Base-by-base conservation (phyloP, 1,140 invertebrate species). In the Bombus picipes region DNA sequence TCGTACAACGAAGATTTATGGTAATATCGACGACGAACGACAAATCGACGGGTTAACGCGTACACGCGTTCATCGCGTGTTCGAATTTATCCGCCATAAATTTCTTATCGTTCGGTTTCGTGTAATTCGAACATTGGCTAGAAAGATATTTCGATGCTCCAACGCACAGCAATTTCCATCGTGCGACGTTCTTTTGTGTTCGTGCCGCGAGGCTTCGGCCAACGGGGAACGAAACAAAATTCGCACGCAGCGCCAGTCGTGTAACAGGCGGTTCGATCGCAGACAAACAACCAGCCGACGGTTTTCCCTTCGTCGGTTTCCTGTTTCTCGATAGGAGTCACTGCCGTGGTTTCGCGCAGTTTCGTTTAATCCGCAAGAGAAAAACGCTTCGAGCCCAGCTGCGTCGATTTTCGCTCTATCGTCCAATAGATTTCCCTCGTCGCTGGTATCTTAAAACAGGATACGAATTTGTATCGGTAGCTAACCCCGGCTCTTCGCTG, bases 1-100 rank as follows among this genome's bases (percentile, higher is more conserved):
- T 83, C 43, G 77, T 77, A 41, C 37, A 68, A 70, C 72, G 81
- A 66, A 68, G 81, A 82, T 39, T 82, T 76, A 76, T 76, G 47
- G 47, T 22, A 22, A 53, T 41, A 32, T 8, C 13, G 22, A n/a
- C 25, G 62, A 4, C 41, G 72, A 39, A 34, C 28, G 57, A 53
- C 47, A 68, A 83, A 77, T 77, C 74, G 62, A 18, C 70, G 15
- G 12, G 15, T 68, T 53, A 72, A 72, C 28, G 32, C 53, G 28
- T 22, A 34, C 59, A 41, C 65, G 59, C 22, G 25, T 79, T 47
- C 18, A 68, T 66, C 68, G 22, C 65, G 32, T 39, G 2, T 25
- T 6, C 12, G 25, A 8, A 32, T 75, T 75, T 15, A n/a, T 28
- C 1, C 12, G 0, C 6, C 65, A 22, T n/a, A n/a, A n/a, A 39